Evolutionary conservation across 2,888 invertebrate species (phyloP).

Genomic region (Theretra japonica): DNA sequence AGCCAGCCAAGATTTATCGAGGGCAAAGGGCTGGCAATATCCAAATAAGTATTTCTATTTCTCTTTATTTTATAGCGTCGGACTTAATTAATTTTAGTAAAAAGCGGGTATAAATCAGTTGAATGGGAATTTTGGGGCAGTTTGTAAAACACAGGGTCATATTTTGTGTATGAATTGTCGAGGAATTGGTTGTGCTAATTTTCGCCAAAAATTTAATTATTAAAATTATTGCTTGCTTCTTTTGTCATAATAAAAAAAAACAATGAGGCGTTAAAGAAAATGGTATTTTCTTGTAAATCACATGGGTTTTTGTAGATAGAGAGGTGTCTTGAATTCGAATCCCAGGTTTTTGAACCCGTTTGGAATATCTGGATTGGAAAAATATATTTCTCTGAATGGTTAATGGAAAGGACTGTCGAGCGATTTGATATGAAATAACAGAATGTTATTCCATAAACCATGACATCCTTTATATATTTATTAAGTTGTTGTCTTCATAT

Average conservation of each 20-base stretch:
- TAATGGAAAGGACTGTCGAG: too few species aligned
- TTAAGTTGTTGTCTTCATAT: too few species aligned
- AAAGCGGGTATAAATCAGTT: slow-evolving; percentile 19
- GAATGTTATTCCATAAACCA: too few species aligned
- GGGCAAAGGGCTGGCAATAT: slow-evolving; percentile 48
- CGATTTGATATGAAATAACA: too few species aligned
- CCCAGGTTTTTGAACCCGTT: too few species aligned
- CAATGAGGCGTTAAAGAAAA: too few species aligned
- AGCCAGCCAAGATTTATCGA: slow-evolving; percentile 71
- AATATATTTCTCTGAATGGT: too few species aligned
- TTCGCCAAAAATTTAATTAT: background rate
- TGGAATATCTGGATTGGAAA: too few species aligned
- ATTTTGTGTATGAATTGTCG: slow-evolving; percentile 29
- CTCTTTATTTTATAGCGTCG: slow-evolving; percentile 35
- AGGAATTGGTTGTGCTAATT: background rate
- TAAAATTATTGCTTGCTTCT: background rate
- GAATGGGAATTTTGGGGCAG: slow-evolving; percentile 4
- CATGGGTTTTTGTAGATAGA: too few species aligned
- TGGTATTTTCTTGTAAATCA: too few species aligned
- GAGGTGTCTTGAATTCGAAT: too few species aligned
- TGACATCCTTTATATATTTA: too few species aligned
- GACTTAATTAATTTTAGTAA: slow-evolving; percentile 33
- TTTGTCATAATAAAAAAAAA: background rate
- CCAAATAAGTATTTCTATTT: slow-evolving; percentile 56
- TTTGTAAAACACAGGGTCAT: slow-evolving; percentile 27